phyloP scores from a whole-genome alignment of 2,888 invertebrate species.

The Andricus curvator region DNA sequence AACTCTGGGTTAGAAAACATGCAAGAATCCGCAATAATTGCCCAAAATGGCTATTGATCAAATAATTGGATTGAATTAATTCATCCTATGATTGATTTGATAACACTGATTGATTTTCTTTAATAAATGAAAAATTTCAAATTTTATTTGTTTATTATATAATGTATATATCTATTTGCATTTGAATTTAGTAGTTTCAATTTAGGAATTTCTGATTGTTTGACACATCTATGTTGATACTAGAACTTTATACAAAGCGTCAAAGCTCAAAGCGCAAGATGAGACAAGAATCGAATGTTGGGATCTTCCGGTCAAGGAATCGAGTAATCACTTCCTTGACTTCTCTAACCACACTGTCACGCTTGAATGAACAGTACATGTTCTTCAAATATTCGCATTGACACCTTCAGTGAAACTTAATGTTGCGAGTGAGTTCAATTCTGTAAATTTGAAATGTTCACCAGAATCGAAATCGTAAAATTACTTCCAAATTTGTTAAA shows the following conservation, averaged over 20 bases:
- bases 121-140: too few relatives aligned
- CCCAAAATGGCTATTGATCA: too few relatives aligned
- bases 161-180: neutral
- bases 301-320: neutral
- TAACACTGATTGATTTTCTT: too few relatives aligned
- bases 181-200: neutral
- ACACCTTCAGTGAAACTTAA: neutral
- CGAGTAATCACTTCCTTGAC: neutral
- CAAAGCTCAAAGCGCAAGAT: neutral
- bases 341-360: neutral
- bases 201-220: neutral
- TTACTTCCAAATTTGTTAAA: too few relatives aligned
- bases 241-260: neutral
- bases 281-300: neutral
- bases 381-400: neutral
- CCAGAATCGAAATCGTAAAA: too few relatives aligned
- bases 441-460: too few relatives aligned
- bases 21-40: too few relatives aligned
- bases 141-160: too few relatives aligned
- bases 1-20: too few relatives aligned
- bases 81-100: too few relatives aligned
- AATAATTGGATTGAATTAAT: too few relatives aligned
- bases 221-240: neutral
- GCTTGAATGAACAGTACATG: neutral
- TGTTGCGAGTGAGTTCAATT: too few relatives aligned